Evolutionary conservation across 2,113 vertebrate genomes (phyloP).

Genomic region (Cyprinodon variegatus): DNA sequence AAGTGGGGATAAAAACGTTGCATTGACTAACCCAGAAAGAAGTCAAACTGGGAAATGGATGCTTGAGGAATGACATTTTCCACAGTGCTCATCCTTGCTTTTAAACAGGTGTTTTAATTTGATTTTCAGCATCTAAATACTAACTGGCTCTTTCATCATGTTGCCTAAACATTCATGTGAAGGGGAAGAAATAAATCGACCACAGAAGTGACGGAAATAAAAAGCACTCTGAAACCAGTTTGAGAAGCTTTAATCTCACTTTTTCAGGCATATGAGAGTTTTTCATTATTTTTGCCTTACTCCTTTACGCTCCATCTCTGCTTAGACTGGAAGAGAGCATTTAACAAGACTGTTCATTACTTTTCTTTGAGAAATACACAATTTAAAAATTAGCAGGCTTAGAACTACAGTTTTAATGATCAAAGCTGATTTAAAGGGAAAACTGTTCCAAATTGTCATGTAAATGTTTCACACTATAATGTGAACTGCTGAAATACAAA

Average conservation of each 20-base stretch:
- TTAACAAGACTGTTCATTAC: neutral
- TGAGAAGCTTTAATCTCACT: neutral
- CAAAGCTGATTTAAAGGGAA: neutral
- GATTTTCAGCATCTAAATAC: neutral
- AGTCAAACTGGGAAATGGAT: no score
- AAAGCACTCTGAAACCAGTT: neutral
- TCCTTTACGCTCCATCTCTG: neutral
- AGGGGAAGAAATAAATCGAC: neutral
- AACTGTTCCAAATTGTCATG: neutral
- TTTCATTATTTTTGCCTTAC: neutral
- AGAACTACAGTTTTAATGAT: neutral
- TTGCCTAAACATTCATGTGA: neutral
- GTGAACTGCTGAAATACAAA: neutral
- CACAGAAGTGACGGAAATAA: neutral
- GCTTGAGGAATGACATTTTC: no score
- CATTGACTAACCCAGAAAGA: no score
- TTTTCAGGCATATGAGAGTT: neutral
- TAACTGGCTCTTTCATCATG: neutral
- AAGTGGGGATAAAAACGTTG: no score
- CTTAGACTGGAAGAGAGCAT: neutral
- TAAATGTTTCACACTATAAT: neutral
- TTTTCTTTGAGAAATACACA: neutral
- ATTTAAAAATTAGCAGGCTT: neutral
- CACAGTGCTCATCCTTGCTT: no score
- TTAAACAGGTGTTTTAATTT: neutral